Base-by-base conservation (phyloP, 2,113 vertebrate genomes). In the Mus spicilegus region DNA sequence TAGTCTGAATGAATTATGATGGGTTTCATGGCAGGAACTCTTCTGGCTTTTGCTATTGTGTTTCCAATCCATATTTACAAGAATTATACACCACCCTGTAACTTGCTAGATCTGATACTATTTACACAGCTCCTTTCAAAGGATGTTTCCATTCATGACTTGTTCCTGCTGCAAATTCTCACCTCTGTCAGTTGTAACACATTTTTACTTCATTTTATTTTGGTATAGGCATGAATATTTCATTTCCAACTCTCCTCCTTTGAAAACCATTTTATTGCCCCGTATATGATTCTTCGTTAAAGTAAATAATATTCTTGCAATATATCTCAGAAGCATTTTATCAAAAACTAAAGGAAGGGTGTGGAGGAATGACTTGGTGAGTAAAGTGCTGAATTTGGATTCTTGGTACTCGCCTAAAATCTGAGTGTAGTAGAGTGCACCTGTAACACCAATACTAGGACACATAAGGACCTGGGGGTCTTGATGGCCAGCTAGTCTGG, bases 201-300 rank as follows among this genome's bases (percentile, higher is more conserved):
- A 49, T 24, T 46, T 91, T 94, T 58, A 28, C 10, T 84, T 67
- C 69, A 33, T 73, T 69, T 93, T 93, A 20, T 54, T 84, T 93
- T 11, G 65, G 81, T 46, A 4, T 28, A 65, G 56, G 13, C 58
- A 42, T 30, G 24, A 19, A 46, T 30, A 46, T 28, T 28, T 65
- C 61, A 9, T 81, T 92, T 90, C 16, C 67, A 22, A 84, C 51
- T 13, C 2, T 39, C 85, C 75, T 1, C 30, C 19, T 81, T 85
- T 91, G 39, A 61, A 81, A 70, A 42, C 12, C 16, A 70, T 93
- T 86, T 77, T 56, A 73, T 90, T 70, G 39, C 3, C 16, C 81
- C 30, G 54, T 24, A 49, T 42, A 61, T 87, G 58, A 26, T 76
- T 51, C 78, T 91, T 51, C 33, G 7, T 22, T 69, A 9, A 26